Conservation (phyloP, 2,888 invertebrate species). For the Chironomus tentans region DNA sequence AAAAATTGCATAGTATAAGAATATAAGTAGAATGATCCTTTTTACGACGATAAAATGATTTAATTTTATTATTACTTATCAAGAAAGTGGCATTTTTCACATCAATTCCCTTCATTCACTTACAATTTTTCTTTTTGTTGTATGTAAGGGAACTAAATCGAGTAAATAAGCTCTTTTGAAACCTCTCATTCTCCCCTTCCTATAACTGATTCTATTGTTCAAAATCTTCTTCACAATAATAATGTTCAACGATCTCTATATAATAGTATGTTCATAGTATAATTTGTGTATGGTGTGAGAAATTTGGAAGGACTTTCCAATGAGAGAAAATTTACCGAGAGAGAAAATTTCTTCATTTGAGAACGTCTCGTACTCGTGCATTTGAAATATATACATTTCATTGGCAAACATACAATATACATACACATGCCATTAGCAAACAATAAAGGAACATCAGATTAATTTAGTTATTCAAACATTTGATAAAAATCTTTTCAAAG, state of each 20-base stretch:
- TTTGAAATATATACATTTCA: background rate
- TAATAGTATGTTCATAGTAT: background rate
- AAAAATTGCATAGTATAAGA: background rate
- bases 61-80: conserved; percentile 27
- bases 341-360: background rate
- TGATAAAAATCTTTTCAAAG: conserved; percentile 11
- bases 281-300: background rate
- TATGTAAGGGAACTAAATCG: conserved; percentile 14
- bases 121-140: background rate
- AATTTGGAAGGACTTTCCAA: background rate
- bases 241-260: background rate
- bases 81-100: conserved; percentile 26
- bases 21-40: background rate
- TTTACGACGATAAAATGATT: conserved; percentile 23
- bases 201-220: background rate
- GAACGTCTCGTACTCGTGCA: background rate
- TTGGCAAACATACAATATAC: conserved; percentile 12
- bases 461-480: conserved; percentile 26
- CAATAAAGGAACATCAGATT: conserved; percentile 22
- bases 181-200: conserved; percentile 1
- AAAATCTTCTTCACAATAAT: background rate
- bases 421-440: conserved; percentile 20
- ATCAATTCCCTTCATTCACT: conserved; percentile 19
- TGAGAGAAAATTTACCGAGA: background rate
- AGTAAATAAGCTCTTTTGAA: conserved; percentile 24